Evolutionary conservation across 2,797 vertebrate species (phyloP), one percentile per base, ranked within the genome.

Genomic region (Myiothlypis chrysogaster): DNA sequence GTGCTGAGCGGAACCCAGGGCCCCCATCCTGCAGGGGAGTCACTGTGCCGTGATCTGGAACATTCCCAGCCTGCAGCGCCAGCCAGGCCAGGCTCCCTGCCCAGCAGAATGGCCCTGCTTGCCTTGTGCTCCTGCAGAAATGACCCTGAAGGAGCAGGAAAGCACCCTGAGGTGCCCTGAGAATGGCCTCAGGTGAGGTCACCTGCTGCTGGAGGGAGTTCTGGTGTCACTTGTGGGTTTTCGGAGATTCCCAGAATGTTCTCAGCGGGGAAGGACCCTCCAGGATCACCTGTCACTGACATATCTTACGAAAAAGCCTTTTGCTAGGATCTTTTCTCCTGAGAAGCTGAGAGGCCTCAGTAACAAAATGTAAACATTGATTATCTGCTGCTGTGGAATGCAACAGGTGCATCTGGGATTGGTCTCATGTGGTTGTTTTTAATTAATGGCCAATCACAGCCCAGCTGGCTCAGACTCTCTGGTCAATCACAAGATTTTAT

Each of bases 1-100:
- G 57, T 63, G 89, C 52, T 4, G 28, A 72, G 87, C 44, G 30
- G 79, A 90, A 87, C 50, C 50, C 66, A 52, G 92, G 78, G 90
- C 81, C 92, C 83, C 64, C 8, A 3, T 90, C 75, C 86, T 43
- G 86, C 81, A 5, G 6, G 77, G 75, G 21, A 73, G 25, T 61
- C 82, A 34, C 39, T 2, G 68, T 17, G 87, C 85, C 3, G 44
- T 93, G 89, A 85, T 59, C 83, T 19, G 30, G 59, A 90, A 7
- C 53, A 55, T 14, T 7, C 32, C 22, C 55, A 34, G 55, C 25
- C 49, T 17, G 49, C 49, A 50, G 76, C 53, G 25, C 21, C 83
- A 77, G 71, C 85, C 85, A 60, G 49, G 77, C 25, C 17, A 37
- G 4, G 8, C 64, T 49, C 25, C 25, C 65, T 6, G 71, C 57